Conservation (phyloP, 2,888 invertebrate species). For the Lithophane semibrunnea region DNA sequence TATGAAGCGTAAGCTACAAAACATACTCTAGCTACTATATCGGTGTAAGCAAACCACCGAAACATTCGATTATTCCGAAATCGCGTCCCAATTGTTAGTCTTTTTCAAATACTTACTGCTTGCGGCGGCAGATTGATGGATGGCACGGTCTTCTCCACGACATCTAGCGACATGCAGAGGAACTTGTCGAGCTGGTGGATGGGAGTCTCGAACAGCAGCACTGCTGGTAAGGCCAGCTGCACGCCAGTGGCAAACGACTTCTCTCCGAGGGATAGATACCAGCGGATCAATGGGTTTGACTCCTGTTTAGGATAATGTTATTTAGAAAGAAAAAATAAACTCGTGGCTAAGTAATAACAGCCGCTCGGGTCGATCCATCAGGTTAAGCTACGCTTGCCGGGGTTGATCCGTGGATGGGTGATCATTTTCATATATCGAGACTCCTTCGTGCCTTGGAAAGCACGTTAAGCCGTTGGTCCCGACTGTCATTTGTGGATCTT, state of each 20-base stretch:
- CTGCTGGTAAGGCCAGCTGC: slow-evolving; percentile 93
- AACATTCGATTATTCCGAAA: background rate
- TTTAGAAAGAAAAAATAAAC: background rate
- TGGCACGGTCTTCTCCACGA: slow-evolving; percentile 96
- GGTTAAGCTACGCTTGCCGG: too few species aligned
- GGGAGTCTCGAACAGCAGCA: slow-evolving; percentile 93
- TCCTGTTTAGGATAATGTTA: slow-evolving; percentile 82
- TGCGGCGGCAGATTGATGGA: slow-evolving; percentile 95
- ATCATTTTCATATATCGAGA: too few species aligned
- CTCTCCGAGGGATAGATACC: slow-evolving; percentile 95
- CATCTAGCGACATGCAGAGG: slow-evolving; percentile 95
- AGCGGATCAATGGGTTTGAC: slow-evolving; percentile 93
- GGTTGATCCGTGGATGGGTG: too few species aligned
- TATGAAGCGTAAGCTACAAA: too few species aligned
- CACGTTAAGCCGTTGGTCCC: too few species aligned
- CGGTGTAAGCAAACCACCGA: background rate
- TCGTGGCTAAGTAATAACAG: too few species aligned
- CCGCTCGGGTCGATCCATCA: too few species aligned
- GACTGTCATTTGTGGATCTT: too few species aligned
- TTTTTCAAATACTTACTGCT: slow-evolving; percentile 91
- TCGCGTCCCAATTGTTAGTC: background rate
- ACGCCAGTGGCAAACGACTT: slow-evolving; percentile 93
- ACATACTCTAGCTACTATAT: background rate
- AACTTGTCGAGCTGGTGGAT: slow-evolving; percentile 93
- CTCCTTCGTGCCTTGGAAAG: too few species aligned